Evolutionary conservation across 2,113 vertebrate species (phyloP).

Genomic region (Carassius auratus): DNA sequence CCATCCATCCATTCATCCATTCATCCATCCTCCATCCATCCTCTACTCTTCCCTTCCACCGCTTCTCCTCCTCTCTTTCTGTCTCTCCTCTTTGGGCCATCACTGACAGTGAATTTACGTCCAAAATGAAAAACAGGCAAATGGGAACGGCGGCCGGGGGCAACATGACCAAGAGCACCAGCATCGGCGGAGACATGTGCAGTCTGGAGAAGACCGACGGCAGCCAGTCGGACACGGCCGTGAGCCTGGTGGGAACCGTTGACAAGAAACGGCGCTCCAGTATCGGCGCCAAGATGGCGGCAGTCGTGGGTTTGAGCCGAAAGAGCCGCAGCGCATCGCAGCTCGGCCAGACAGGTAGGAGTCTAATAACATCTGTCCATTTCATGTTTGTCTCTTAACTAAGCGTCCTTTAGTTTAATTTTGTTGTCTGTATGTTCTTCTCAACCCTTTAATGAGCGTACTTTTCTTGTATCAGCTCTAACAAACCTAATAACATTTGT

Average conservation of each 20-base stretch:
- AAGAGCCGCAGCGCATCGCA: constrained; percentile 97
- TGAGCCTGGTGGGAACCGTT: constrained; percentile 82
- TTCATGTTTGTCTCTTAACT: not conserved
- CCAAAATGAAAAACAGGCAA: constrained; percentile 99
- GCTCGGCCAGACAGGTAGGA: constrained; percentile 98
- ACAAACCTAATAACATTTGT: constrained; percentile 8
- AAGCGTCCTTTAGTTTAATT: not conserved
- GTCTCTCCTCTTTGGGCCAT: constrained; percentile 58
- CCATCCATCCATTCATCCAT: constrained; percentile 72
- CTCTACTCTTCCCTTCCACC: constrained; percentile 74
- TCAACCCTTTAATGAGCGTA: not conserved
- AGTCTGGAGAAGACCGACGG: constrained; percentile 93
- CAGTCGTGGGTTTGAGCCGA: constrained; percentile 95
- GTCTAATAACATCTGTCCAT: not conserved
- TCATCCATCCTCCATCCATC: constrained; percentile 69
- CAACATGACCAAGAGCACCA: constrained; percentile 96
- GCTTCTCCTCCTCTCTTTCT: constrained; percentile 61
- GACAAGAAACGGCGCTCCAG: constrained; percentile 96
- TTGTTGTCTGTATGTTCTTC: constrained; percentile 5
- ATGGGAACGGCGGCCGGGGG: constrained; percentile 83
- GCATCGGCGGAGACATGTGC: constrained; percentile 95
- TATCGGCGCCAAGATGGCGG: constrained; percentile 98
- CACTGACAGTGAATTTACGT: constrained; percentile 98
- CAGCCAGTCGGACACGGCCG: constrained; percentile 96
- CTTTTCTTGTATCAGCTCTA: constrained; percentile 3